Percentiles rank a stretch among this genome's conserved stretches.
Conservation (phyloP, 2,888 invertebrate species). For the Agonopterix heracliana region DNA sequence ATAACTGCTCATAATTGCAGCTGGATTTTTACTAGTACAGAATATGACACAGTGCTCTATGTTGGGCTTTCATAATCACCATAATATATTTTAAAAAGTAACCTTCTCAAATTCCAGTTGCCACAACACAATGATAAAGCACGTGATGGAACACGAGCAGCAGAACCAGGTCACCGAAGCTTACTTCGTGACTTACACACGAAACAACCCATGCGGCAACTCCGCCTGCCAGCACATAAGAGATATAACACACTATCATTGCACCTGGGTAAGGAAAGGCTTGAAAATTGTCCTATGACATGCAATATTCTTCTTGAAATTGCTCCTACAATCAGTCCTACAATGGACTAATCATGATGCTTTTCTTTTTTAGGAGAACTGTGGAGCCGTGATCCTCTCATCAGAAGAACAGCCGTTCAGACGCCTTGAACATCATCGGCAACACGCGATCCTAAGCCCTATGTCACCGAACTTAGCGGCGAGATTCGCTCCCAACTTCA, state of each 20-base stretch:
- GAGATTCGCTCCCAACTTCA: slow-evolving; percentile 75
- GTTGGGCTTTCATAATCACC: too few species aligned
- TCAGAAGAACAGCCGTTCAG: slow-evolving; percentile 86
- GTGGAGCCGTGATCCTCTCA: slow-evolving; percentile 84
- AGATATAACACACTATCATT: slow-evolving; percentile 91
- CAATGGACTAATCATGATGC: neutral
- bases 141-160: slow-evolving; percentile 91
- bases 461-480: slow-evolving; percentile 76
- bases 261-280: slow-evolving; percentile 83
- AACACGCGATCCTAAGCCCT: slow-evolving; percentile 84
- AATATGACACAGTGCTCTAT: too few species aligned
- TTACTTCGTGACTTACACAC: slow-evolving; percentile 80
- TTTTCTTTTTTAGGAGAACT: slow-evolving; percentile 79
- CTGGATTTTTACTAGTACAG: too few species aligned
- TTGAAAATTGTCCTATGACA: neutral
- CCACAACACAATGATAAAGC: slow-evolving; percentile 86
- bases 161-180: slow-evolving; percentile 91
- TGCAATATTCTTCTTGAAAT: neutral
- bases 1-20: too few species aligned
- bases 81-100: too few species aligned
- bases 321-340: too few species aligned
- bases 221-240: slow-evolving; percentile 84
- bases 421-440: slow-evolving; percentile 89
- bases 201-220: slow-evolving; percentile 79
- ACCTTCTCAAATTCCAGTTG: slow-evolving; percentile 46